Base-by-base conservation (phyloP, 2,797 vertebrate species). In the Thamnophis elegans region DNA sequence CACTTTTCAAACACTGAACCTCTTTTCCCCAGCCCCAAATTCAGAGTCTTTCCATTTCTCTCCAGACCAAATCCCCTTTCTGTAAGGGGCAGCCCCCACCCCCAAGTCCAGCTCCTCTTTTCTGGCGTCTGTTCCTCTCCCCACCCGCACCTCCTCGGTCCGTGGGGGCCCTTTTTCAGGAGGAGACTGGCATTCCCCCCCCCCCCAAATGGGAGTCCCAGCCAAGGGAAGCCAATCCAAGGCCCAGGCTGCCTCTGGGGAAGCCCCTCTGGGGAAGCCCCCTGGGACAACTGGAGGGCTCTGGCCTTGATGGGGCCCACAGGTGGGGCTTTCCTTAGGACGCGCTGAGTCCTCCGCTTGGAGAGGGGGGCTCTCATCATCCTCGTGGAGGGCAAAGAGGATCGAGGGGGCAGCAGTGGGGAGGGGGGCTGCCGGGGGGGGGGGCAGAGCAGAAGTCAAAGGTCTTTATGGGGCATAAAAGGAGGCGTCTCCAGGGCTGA, bases 261-360 rank as follows among this genome's bases (percentile, higher is more conserved):
- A 92, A 94, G 91, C 94, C 85, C 91, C 93, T n/a, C 0, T 2
- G 16, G 11, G 91, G n/a, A 92, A 94, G 91, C 94, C 85, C 91
- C 93, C 0, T 2, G 16, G 11, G 91, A 85, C 89, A 89, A 91
- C 91, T 54, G 95, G 78, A 26, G 94, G 85, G 92, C 55, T 93
- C 91, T 93, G 90, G 25, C 58, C 90, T 93, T 32, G 94, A 93
- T 90, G 93, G 91, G 68, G 93, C 96, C 90, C 96, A 82, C 90
- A 1, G 12, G 60, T 94, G 91, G 95, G 94, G 95, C 91, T 94
- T 97, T 96, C 95, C 95, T 96, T 94, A 95, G 92, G 94, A 94
- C 95, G 18, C 1, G 0, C 86, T 94, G 12, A 16, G 2, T 51
- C 94, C 95, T 96, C 92, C 28, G 0, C 94, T 94, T 8, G 94